Evolutionary conservation across 2,888 invertebrate genomes (phyloP), one percentile per base, ranked within the genome.

Genomic region (Aleiodes alternator): DNA sequence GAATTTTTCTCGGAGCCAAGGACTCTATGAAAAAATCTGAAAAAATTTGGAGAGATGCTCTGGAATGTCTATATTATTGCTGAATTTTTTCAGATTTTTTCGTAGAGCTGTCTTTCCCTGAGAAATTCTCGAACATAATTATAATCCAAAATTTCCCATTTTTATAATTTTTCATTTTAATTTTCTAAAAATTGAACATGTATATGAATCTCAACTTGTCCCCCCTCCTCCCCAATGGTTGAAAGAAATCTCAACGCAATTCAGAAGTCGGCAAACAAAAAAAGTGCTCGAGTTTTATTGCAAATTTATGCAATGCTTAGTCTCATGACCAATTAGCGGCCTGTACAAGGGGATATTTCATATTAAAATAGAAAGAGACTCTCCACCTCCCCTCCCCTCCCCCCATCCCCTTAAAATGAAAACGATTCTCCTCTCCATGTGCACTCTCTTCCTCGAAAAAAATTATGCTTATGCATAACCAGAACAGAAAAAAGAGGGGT

Each of bases 391-490:
- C n/a, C n/a, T n/a, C 57, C 53, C 71, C 70, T 48, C 51, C 51
- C 68, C 50, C 43, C 48, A 16, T 14, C 7, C 53, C 51, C 23
- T 23, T 14, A 69, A 64, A 53, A 68, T 16, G 50, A 23, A 50
- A 59, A 55, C 51, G 12, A 72, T 59, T 72, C 74, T 61, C 72
- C 57, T 59, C 51, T 59, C 51, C 4, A 29, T 57, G 56, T 51
- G 12, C 55, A 64, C 16, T n/a, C 61, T 48, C 64, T 68, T 68
- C 80, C 78, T 81, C 82, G 85, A 87, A 87, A 23, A 23, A 87
- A 87, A 87, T 87, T 87, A 87, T 87, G 87, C 87, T 87, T 87
- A 87, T 87, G 87, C 87, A 87, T 87, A 87, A 86, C 85, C 84
- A 78, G 83, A 50, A 56, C 14, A 16, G 9, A 48, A 38, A 48